Conservation (phyloP, 2,113 vertebrate species). For the Pampusana beccarii region DNA sequence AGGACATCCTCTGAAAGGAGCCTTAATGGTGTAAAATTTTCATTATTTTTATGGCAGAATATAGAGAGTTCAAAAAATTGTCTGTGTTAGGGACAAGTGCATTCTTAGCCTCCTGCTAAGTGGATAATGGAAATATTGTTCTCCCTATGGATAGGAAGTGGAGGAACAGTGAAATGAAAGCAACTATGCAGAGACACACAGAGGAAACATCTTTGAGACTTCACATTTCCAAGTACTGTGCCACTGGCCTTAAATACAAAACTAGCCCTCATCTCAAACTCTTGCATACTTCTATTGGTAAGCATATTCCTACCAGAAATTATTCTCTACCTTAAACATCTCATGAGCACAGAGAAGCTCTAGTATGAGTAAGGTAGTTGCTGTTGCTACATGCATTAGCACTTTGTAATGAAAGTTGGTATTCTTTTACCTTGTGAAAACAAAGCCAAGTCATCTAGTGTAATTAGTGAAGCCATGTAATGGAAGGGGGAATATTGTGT, state of each 20-base stretch:
- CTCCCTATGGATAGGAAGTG: background rate
- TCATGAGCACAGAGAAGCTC: background rate
- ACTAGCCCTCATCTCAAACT: background rate
- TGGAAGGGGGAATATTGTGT: background rate
- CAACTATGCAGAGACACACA: background rate
- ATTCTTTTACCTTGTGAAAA: background rate
- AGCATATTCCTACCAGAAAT: background rate
- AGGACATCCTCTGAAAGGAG: background rate
- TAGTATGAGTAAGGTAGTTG: background rate
- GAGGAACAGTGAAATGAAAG: background rate
- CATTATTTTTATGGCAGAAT: background rate
- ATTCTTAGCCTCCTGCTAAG: background rate
- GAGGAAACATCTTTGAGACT: background rate
- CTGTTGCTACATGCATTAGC: background rate
- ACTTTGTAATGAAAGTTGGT: background rate
- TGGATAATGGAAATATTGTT: background rate
- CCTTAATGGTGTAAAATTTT: background rate
- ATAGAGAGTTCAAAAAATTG: background rate
- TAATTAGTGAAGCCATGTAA: background rate
- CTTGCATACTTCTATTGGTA: background rate
- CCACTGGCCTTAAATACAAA: background rate
- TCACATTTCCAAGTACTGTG: background rate
- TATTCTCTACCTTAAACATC: background rate
- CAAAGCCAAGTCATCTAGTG: background rate
- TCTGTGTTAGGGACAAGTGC: background rate